Evolutionary conservation across 2,888 invertebrate species (phyloP).

Genomic region (Arge pagana): DNA sequence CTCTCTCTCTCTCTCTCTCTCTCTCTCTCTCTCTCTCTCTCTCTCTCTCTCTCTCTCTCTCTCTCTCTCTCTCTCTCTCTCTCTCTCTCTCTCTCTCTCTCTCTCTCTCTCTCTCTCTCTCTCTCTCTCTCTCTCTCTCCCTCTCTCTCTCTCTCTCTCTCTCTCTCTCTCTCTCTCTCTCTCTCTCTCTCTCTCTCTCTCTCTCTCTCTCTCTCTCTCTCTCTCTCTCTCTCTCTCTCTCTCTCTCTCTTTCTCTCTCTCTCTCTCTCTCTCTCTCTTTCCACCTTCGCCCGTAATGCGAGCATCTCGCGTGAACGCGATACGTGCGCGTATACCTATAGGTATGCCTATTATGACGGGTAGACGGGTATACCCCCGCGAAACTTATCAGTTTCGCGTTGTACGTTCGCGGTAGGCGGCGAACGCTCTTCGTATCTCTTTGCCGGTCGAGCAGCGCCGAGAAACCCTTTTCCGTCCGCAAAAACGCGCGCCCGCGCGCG

Average conservation of each 20-base stretch:
- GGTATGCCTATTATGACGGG: neutral
- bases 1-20: neutral
- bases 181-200: neutral
- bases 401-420: too few species aligned
- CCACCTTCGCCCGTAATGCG: too few species aligned
- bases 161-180: neutral
- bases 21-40: neutral
- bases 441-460: too few species aligned
- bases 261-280: constrained; percentile 13
- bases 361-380: neutral
- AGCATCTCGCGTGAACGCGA: too few species aligned
- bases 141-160: neutral
- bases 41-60: neutral
- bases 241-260: constrained; percentile 17
- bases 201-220: constrained; percentile 17
- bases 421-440: too few species aligned
- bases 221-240: neutral
- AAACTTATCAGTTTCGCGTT: constrained; percentile 18
- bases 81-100: too few species aligned
- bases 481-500: too few species aligned
- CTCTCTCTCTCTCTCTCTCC: neutral
- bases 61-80: neutral
- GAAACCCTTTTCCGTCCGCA: too few species aligned
- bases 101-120: too few species aligned
- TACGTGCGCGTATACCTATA: neutral